Evolutionary conservation across 2,888 invertebrate genomes (phyloP).

Genomic region (Perithous albicinctus): DNA sequence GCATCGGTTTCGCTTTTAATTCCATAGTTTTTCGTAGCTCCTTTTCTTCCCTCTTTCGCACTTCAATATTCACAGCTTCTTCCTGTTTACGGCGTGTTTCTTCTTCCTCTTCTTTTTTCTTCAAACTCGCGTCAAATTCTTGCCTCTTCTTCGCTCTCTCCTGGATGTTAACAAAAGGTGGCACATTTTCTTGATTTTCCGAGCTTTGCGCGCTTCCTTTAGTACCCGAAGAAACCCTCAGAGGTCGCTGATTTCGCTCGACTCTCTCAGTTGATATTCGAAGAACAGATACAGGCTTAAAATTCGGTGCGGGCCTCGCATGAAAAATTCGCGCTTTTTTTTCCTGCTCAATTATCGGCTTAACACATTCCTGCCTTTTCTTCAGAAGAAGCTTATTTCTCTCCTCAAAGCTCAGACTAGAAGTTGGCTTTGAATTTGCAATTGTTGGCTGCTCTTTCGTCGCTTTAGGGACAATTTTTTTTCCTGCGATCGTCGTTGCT

Average conservation of each 20-base stretch:
- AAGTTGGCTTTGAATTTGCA: background rate
- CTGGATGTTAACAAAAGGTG: background rate
- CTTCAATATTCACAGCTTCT: background rate
- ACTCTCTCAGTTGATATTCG: conserved; percentile 35
- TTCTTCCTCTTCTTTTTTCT: background rate
- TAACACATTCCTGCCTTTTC: conserved; percentile 86
- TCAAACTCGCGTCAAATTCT: background rate
- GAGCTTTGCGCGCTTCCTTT: background rate
- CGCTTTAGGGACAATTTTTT: background rate
- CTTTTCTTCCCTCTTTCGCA: background rate
- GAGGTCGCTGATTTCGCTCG: background rate
- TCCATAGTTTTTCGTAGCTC: background rate
- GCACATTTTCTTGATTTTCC: background rate
- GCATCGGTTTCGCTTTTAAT: conserved; percentile 85
- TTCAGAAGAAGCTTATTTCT: conserved; percentile 81
- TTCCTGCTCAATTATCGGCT: background rate
- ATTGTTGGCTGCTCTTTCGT: background rate
- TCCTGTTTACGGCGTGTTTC: background rate
- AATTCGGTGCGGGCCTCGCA: conserved; percentile 89
- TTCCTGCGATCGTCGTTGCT: background rate
- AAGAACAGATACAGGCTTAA: conserved; percentile 84
- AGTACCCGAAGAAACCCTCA: background rate
- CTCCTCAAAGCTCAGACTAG: background rate
- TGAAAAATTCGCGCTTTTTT: conserved; percentile 89
- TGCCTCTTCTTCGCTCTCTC: background rate